A percentile compares a stretch with the other conserved stretches of the same genome.
Evolutionary conservation across 2,113 vertebrate genomes (phyloP).

Genomic region (Nyctereutes procyonoides): DNA sequence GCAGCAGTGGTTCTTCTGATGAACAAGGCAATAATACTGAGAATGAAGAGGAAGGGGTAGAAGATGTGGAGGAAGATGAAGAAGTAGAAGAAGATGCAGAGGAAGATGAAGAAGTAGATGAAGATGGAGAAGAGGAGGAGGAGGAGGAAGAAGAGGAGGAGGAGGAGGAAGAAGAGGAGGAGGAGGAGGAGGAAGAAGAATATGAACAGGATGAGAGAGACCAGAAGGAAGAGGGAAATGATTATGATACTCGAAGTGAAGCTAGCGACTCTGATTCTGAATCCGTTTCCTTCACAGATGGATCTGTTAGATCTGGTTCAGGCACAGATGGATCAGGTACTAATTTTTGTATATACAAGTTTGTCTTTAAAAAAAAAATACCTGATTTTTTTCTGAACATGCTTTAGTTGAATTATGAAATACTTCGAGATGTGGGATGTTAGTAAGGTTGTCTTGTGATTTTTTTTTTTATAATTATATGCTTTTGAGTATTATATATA

Average conservation of each 20-base stretch:
- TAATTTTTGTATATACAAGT: neutral
- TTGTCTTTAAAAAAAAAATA: neutral
- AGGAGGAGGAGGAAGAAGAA: conserved; percentile 90
- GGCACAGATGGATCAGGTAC: conserved; percentile 96
- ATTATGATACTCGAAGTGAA: conserved; percentile 98
- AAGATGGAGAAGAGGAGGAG: conserved; percentile 85
- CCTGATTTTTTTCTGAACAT: conserved; percentile 12
- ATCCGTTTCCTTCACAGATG: conserved; percentile 96
- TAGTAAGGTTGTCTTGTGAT: neutral
- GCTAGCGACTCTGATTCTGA: conserved; percentile 97
- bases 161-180: conserved; percentile 83
- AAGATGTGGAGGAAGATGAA: conserved; percentile 89
- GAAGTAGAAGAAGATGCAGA: conserved; percentile 88
- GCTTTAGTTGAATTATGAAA: neutral
- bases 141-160: conserved; percentile 90
- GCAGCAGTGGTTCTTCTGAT: conserved; percentile 94
- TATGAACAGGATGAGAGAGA: conserved; percentile 94
- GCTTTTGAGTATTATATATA: neutral
- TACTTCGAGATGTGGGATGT: neutral
- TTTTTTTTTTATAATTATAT: neutral
- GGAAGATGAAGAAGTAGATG: conserved; percentile 91
- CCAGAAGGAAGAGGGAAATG: conserved; percentile 92
- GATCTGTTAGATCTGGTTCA: conserved; percentile 93
- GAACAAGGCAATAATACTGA: conserved; percentile 89
- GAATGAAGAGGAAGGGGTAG: conserved; percentile 91